A percentile compares a stretch with the other conserved stretches of the same genome.
Evolutionary conservation across 1,140 invertebrate species (phyloP).

Genomic region (Heterodera schachtii): DNA sequence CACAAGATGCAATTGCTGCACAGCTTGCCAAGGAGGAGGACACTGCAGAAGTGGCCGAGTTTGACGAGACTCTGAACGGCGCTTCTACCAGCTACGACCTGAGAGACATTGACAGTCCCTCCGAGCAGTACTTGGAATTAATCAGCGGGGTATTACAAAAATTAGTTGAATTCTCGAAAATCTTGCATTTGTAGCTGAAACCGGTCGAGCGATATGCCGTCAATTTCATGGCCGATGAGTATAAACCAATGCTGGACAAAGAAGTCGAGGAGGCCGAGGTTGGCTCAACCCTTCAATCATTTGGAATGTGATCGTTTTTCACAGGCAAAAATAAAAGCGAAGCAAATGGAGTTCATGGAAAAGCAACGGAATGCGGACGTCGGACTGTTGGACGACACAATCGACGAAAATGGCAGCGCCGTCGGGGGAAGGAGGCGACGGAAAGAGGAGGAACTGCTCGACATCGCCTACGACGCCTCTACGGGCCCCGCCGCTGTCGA

Average conservation of each 20-base stretch:
- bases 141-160: slow-evolving; percentile 45
- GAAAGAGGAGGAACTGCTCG: not conserved
- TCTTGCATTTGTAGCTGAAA: slow-evolving; percentile 45
- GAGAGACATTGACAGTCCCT: slow-evolving; percentile 42
- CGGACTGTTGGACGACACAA: not conserved
- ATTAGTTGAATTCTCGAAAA: slow-evolving; percentile 1
- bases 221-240: slow-evolving; percentile 45
- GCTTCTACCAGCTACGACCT: slow-evolving; percentile 9
- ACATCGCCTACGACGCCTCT: slow-evolving; percentile 13
- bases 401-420: slow-evolving; percentile 12
- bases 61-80: slow-evolving; percentile 50
- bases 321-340: slow-evolving; percentile 39
- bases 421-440: not conserved
- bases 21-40: slow-evolving; percentile 53
- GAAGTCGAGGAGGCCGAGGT: slow-evolving; percentile 43
- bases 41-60: slow-evolving; percentile 52
- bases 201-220: slow-evolving; percentile 62
- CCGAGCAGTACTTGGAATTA: slow-evolving; percentile 53
- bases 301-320: slow-evolving; percentile 18
- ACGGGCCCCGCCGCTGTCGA: not conserved
- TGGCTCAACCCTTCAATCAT: not conserved
- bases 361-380: slow-evolving; percentile 5
- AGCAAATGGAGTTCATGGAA: slow-evolving; percentile 39
- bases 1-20: slow-evolving; percentile 58
- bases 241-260: slow-evolving; percentile 37